phyloP scores from a whole-genome alignment of 2,113 vertebrate species.

The Hepsetus odoe region DNA sequence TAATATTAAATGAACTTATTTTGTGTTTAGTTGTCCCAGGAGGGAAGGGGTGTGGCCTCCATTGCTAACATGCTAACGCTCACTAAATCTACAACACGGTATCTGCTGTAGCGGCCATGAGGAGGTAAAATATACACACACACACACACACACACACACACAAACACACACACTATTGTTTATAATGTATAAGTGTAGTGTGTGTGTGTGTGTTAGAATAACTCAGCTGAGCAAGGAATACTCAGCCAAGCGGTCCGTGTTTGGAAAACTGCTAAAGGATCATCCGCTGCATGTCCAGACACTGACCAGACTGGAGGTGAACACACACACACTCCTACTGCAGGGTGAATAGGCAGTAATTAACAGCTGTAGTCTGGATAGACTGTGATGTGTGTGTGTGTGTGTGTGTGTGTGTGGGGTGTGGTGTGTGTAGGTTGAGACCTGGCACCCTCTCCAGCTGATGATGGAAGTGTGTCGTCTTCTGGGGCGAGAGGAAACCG shows the following conservation, averaged over 20 bases:
- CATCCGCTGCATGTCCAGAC: slow-evolving; percentile 84
- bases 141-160: background rate
- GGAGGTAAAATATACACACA: slow-evolving; percentile 71
- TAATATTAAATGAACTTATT: background rate
- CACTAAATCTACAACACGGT: slow-evolving; percentile 83
- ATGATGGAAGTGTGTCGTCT: slow-evolving; percentile 79
- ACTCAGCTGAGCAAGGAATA: slow-evolving; percentile 82
- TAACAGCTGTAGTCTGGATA: too few relatives aligned
- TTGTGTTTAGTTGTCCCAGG: slow-evolving; percentile 76
- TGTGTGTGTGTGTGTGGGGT: background rate
- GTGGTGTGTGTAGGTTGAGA: slow-evolving; percentile 74
- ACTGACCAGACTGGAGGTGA: slow-evolving; percentile 83
- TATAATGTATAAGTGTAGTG: slow-evolving; percentile 27
- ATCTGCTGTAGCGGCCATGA: slow-evolving; percentile 78
- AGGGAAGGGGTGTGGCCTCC: slow-evolving; percentile 82
- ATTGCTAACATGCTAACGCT: slow-evolving; percentile 86
- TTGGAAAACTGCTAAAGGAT: slow-evolving; percentile 84
- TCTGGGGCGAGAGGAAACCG: slow-evolving; percentile 81
- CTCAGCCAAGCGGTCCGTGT: slow-evolving; percentile 74
- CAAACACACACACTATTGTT: background rate
- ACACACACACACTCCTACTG: too few relatives aligned
- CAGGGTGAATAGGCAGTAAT: too few relatives aligned
- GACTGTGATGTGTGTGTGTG: background rate
- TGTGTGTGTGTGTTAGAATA: slow-evolving; percentile 69
- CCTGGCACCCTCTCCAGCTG: slow-evolving; percentile 76